phyloP scores from a whole-genome alignment of 2,113 vertebrate species.

The Rousettus leschenaultii region DNA sequence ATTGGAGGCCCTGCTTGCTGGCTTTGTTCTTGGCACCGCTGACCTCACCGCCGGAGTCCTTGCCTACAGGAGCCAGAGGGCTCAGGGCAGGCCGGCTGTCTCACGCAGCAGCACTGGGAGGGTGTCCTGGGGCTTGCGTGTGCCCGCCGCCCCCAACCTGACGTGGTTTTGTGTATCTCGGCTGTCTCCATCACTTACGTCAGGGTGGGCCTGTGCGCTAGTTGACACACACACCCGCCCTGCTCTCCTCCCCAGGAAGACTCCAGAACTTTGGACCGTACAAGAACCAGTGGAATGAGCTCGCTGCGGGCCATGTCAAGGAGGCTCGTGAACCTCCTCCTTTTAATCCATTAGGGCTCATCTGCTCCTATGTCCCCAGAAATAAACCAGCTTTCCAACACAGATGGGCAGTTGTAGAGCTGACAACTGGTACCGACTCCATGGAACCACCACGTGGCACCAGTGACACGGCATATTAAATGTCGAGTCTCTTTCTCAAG shows the following conservation, averaged over 20 bases:
- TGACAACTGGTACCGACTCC: not conserved
- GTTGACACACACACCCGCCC: fast-evolving
- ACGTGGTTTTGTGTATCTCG: not conserved
- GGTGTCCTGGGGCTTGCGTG: not conserved
- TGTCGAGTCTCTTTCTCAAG: not conserved
- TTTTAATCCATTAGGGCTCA: no score
- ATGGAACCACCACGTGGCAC: fast-evolving
- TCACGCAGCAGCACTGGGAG: not conserved
- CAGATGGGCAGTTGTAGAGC: fast-evolving
- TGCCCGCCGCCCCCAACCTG: no score
- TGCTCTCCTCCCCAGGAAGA: not conserved
- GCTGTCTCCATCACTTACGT: fast-evolving
- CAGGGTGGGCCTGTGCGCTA: fast-evolving
- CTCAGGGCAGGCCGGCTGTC: fast-evolving
- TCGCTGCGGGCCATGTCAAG: no score
- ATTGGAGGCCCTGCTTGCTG: not conserved
- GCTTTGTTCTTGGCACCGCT: not conserved
- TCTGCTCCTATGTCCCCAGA: not conserved
- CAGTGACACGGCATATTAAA: not conserved
- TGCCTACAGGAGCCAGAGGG: not conserved
- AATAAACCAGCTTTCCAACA: not conserved
- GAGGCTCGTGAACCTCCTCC: no score
- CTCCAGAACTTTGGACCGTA: not conserved
- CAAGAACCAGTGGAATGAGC: not conserved
- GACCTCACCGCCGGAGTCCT: fast-evolving